Base-by-base conservation (phyloP, 1,140 invertebrate species). In the Epicauta chinensis region DNA sequence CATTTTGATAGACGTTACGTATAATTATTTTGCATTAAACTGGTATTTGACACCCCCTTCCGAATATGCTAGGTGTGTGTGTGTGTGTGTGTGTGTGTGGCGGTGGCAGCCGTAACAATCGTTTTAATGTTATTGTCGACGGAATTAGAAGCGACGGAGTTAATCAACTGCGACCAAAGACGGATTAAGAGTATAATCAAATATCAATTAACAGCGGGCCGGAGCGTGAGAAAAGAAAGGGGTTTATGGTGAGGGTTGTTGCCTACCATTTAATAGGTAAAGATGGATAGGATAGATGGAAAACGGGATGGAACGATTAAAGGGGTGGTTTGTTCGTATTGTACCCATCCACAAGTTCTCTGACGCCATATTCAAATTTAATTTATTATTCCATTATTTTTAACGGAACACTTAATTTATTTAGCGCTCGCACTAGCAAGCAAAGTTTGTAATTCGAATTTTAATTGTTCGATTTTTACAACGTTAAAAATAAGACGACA, bases 181-280 rank as follows among this genome's bases (percentile, higher is more conserved):
- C 55, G 56, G 55, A 63, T 60, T 63, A 60, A 60, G 56, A 55
- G 52, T 56, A 53, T 63, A 63, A 63, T 63, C 58, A 58, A 62
- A 62, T 62, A 60, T 60, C 60, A 59, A 62, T 62, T 62, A 60
- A 62, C 51, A 50, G 47, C 11, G 12, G 43, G 16, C 23, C 23
- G 23, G 7, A 3, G 4, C 23, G 7, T 23, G 7, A 5, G 23
- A 23, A 23, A 23, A 23, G 23, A 23, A 23, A 23, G 23, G 23
- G 23, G 23, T n/a, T n/a, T n/a, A 23, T 23, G 23, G 23, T 23
- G 23, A 7, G 4, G 23, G 23, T 23, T 23, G 7, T 23, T 23
- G 7, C 4, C 23, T 7, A 23, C 23, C 23, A 5, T 7, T 23
- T 23, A 23, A 23, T 23, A 23, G 1, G 4, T 23, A 23, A 23